A percentile compares a stretch with the other conserved stretches of the same genome.
Evolutionary conservation across 2,888 invertebrate species (phyloP).

Genomic region (Luffia ferchaultella): DNA sequence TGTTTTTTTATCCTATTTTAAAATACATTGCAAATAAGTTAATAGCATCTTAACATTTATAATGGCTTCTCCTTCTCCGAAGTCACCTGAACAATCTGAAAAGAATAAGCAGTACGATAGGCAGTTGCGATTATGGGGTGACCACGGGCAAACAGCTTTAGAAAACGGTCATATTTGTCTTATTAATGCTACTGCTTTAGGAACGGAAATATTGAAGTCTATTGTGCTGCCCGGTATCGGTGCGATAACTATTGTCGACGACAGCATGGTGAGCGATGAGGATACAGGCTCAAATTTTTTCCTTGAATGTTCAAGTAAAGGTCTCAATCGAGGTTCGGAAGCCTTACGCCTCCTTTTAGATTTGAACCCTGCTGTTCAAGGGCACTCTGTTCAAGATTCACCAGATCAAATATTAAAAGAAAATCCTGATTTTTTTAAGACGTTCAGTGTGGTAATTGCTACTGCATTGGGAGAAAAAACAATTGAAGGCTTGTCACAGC

Average conservation of each 20-base stretch:
- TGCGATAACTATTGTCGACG: slow-evolving; percentile 92
- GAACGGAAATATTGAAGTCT: slow-evolving; percentile 95
- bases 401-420: slow-evolving; percentile 84
- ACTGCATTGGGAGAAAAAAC: slow-evolving; percentile 80
- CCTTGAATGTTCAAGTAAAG: slow-evolving; percentile 81
- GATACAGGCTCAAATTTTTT: slow-evolving; percentile 98
- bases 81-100: slow-evolving; percentile 78
- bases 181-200: slow-evolving; percentile 91
- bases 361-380: slow-evolving; percentile 91
- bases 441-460: slow-evolving; percentile 88
- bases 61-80: slow-evolving; percentile 75
- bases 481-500: slow-evolving; percentile 76
- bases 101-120: slow-evolving; percentile 83
- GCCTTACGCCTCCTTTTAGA: slow-evolving; percentile 85
- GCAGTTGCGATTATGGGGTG: slow-evolving; percentile 95
- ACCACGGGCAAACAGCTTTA: slow-evolving; percentile 92
- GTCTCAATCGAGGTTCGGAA: slow-evolving; percentile 84
- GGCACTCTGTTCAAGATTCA: slow-evolving; percentile 91
- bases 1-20: too few relatives aligned
- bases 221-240: slow-evolving; percentile 95
- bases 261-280: slow-evolving; percentile 82
- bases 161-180: slow-evolving; percentile 92
- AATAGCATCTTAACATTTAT: too few relatives aligned
- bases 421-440: slow-evolving; percentile 87
- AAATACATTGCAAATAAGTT: too few relatives aligned